Conservation (phyloP, 2,888 invertebrate genomes). For the Deroplatys truncata region DNA sequence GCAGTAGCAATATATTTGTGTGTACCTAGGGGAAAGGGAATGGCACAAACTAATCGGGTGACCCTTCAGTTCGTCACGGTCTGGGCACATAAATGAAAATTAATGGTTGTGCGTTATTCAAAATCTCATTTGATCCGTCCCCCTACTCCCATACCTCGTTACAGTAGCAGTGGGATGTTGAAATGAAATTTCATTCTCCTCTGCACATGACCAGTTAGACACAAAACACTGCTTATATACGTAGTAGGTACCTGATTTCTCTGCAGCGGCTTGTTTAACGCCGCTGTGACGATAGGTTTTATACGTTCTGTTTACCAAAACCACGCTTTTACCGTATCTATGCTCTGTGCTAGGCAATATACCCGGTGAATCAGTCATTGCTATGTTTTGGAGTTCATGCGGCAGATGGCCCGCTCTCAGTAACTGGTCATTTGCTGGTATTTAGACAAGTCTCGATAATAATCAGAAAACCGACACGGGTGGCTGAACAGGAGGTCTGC, state of each 20-base stretch:
- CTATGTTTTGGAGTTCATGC: too few species aligned
- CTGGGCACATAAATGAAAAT: constrained; percentile 1
- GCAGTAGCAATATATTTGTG: background rate
- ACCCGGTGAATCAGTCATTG: too few species aligned
- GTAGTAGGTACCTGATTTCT: background rate
- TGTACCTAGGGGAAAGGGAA: background rate
- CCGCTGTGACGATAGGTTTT: too few species aligned
- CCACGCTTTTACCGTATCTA: too few species aligned
- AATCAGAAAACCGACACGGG: too few species aligned
- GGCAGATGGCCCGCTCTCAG: too few species aligned
- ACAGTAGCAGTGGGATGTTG: background rate
- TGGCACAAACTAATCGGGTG: background rate
- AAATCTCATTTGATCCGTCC: background rate
- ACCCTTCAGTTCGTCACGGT: background rate
- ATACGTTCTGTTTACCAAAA: too few species aligned
- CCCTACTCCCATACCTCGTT: too few species aligned
- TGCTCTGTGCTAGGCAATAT: too few species aligned
- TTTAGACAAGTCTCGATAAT: too few species aligned
- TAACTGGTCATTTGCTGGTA: too few species aligned
- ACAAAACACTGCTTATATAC: background rate
- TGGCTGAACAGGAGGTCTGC: too few species aligned
- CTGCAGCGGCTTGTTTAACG: background rate
- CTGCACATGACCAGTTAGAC: background rate
- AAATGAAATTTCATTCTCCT: background rate
- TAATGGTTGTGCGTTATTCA: background rate